A percentile compares a stretch with the other conserved stretches of the same genome.
Evolutionary conservation across 1,140 invertebrate species (phyloP).

Genomic region (Nautilus pompilius): DNA sequence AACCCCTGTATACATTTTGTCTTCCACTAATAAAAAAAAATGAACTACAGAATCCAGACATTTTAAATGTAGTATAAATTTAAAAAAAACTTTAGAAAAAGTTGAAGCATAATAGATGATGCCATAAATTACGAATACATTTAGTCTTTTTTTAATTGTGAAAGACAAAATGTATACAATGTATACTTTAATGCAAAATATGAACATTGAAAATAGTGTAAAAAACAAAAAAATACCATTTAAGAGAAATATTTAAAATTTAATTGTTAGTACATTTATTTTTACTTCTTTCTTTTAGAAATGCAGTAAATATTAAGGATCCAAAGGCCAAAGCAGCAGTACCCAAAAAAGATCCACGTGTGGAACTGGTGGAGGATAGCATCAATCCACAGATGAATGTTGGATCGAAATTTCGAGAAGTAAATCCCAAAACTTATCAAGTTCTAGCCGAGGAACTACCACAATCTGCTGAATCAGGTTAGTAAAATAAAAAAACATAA

Average conservation of each 20-base stretch:
- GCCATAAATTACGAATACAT: too few species aligned
- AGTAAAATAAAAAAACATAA: background rate
- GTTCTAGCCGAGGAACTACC: conserved; percentile 29
- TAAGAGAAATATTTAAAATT: background rate
- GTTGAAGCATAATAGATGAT: too few species aligned
- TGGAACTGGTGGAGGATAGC: conserved; percentile 23
- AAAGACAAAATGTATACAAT: too few species aligned
- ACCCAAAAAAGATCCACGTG: background rate
- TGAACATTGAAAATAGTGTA: too few species aligned
- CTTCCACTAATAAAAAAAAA: too few species aligned
- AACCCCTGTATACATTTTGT: too few species aligned
- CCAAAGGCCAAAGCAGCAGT: background rate
- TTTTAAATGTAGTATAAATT: too few species aligned
- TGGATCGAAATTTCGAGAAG: conserved; percentile 25
- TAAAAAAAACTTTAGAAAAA: too few species aligned
- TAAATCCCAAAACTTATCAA: conserved; percentile 39
- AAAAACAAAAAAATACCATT: too few species aligned
- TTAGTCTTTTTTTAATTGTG: too few species aligned
- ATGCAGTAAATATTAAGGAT: background rate
- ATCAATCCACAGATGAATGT: conserved; percentile 31
- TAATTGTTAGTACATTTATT: background rate
- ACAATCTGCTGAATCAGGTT: conserved; percentile 12
- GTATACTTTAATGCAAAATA: too few species aligned
- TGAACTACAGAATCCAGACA: too few species aligned
- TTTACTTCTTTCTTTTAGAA: background rate